Evolutionary conservation across 2,888 invertebrate genomes (phyloP), one percentile per base, ranked within the genome.

Genomic region (Spisula solida): DNA sequence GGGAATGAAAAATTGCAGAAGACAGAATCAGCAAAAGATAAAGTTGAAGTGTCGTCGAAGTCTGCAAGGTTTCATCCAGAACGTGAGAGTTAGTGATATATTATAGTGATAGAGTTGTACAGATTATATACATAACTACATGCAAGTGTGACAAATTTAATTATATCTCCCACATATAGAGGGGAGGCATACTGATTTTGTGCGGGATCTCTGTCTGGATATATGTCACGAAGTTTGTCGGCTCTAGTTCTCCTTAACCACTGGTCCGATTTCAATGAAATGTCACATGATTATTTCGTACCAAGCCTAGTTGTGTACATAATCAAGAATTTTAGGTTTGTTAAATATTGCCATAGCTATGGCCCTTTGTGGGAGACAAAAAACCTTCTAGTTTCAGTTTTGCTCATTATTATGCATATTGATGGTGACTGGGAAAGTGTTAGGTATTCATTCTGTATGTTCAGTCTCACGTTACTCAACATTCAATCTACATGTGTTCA

Each of bases 11-110:
- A 83, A 34, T 20, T 84, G 20, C 48, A 25, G 34, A 75, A 48
- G 31, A 75, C 85, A 31, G 48, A 12, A 29, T 6, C 31, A 34
- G 14, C 60, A 18, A 60, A 81, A 81, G 86, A 90, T 85, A 86
- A 41, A 20, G 31, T 25, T 18, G 34, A 31, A 31, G 4, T 70
- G 29, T 78, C 78, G n/a, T 81, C 78, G n/a, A 92, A 90, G 80
- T 92, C 92, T 16, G 92, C 92, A 0, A 48, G 92, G 51, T 88
- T 81, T 55, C 84, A 88, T 47, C 92, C 92, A 4, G 88, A 88
- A 55, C 79, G 86, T n/a, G 83, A 90, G 25, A 91, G 91, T 88
- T 92, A 82, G 79, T 81, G 34, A 66, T 18, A 14, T 20, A 56
- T 10, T 56, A 29, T 34, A 82, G 51, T 31, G 31, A 51, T 80